Conservation (phyloP, 2,113 vertebrate genomes). For the Baryphthengus martii region DNA sequence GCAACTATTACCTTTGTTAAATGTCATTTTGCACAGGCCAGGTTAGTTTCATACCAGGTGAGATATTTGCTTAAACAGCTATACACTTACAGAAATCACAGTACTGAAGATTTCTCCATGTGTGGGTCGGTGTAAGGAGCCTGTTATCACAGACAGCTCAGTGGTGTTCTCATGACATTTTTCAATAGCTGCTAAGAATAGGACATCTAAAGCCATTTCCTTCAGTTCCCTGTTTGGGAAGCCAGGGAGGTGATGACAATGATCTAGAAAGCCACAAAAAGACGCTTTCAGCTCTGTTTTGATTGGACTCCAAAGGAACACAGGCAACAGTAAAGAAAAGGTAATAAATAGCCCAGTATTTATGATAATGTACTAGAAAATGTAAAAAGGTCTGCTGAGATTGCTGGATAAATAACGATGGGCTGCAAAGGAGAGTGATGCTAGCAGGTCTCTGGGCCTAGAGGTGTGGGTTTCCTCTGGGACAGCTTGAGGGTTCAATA, state of each 20-base stretch:
- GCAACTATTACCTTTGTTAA: neutral
- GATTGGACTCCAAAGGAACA: neutral
- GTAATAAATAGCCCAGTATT: neutral
- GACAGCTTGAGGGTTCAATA: neutral
- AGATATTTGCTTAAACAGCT: slow-evolving; percentile 4
- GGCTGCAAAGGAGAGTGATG: neutral
- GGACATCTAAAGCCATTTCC: slow-evolving; percentile 9
- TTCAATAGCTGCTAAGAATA: slow-evolving; percentile 43
- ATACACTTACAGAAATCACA: neutral
- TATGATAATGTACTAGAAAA: neutral
- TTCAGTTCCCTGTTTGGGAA: neutral
- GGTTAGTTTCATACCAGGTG: neutral
- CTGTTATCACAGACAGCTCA: slow-evolving; percentile 5
- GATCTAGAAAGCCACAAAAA: neutral
- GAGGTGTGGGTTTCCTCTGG: neutral
- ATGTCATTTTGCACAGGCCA: neutral
- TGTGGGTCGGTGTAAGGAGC: slow-evolving; percentile 7
- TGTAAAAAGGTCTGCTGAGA: neutral
- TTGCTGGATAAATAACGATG: neutral
- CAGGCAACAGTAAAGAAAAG: neutral
- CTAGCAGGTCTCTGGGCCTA: accelerated
- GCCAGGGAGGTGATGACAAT: neutral
- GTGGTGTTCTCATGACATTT: slow-evolving; percentile 14
- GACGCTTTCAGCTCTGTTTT: neutral
- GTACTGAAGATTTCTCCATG: neutral